Evolutionary conservation across 2,888 invertebrate genomes (phyloP), one percentile per base, ranked within the genome.

Genomic region (Julus scanicus): DNA sequence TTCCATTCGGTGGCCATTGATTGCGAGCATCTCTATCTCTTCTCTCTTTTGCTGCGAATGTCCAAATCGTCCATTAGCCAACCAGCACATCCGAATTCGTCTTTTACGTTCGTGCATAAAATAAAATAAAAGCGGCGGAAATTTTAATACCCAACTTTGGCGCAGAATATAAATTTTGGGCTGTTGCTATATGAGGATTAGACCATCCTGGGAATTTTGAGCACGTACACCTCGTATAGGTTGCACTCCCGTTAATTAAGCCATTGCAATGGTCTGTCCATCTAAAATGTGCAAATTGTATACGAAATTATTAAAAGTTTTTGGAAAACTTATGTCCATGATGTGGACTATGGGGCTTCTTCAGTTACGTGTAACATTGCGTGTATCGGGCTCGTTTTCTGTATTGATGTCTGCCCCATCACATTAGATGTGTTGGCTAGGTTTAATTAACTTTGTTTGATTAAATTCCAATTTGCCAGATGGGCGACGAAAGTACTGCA

Each of bases 1-100:
- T 80, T 80, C 80, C 80, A 80, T 80, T 80, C 80, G 80, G 80
- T 80, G 80, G 80, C 80, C 80, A 80, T 80, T 80, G 80, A 80
- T 80, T 80, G 80, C 80, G 29, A 37, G 63, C 63, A 9, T 71
- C 20, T 71, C 63, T 53, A 53, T 53, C 63, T n/a, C n/a, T 80
- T 63, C 63, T 63, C n/a, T 80, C 80, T 37, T 20, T 80, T 80
- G 80, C 80, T 37, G 11, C 80, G 37, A 80, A 39, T 80, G 80
- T 80, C 80, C 80, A 80, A 80, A 80, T 80, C 80, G 80, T 80
- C 80, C 80, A 80, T 80, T 80, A 80, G 80, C 80, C 80, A 80
- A 80, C 80, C 80, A 80, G 80, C 80, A 80, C 80, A 80, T 80
- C 80, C 80, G 80, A 37, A 80, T 80, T 37, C 80, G 80, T 37